A percentile compares a stretch with the other conserved stretches of the same genome.
Evolutionary conservation across 2,888 invertebrate species (phyloP).

Genomic region (Eupithecia pulchellata): DNA sequence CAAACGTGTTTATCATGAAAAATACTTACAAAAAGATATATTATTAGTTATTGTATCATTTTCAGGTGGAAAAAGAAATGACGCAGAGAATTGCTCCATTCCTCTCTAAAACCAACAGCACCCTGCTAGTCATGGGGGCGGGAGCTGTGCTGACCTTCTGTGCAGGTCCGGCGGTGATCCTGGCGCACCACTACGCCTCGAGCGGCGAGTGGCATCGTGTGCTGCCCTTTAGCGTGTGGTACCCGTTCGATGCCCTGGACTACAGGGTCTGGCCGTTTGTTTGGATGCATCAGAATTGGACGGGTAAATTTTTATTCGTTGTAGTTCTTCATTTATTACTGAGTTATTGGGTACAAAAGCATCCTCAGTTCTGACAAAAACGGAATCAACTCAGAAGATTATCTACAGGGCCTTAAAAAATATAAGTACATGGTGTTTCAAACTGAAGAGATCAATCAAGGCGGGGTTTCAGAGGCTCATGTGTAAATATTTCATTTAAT

Average conservation of each 20-base stretch:
- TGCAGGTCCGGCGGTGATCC: background rate
- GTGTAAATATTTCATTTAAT: too few relatives aligned
- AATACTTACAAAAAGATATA: too few relatives aligned
- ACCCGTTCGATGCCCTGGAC: background rate
- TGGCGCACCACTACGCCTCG: background rate
- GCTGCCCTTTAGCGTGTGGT: background rate
- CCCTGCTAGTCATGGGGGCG: background rate
- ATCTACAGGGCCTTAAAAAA: too few relatives aligned
- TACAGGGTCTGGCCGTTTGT: conserved; percentile 8
- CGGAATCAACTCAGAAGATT: too few relatives aligned
- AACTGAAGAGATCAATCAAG: background rate
- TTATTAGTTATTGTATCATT: background rate
- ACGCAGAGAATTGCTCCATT: background rate
- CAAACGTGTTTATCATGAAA: too few relatives aligned
- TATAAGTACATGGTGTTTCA: too few relatives aligned
- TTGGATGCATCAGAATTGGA: background rate
- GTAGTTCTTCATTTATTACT: background rate
- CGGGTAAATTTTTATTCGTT: background rate
- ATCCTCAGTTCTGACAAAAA: background rate
- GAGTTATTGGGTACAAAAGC: background rate
- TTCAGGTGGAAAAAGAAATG: background rate
- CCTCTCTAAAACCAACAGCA: background rate
- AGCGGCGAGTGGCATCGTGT: background rate
- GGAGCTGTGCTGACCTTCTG: background rate
- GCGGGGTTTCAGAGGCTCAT: background rate